Evolutionary conservation across 2,888 invertebrate species (phyloP).

Genomic region (Amaurobius ferox): DNA sequence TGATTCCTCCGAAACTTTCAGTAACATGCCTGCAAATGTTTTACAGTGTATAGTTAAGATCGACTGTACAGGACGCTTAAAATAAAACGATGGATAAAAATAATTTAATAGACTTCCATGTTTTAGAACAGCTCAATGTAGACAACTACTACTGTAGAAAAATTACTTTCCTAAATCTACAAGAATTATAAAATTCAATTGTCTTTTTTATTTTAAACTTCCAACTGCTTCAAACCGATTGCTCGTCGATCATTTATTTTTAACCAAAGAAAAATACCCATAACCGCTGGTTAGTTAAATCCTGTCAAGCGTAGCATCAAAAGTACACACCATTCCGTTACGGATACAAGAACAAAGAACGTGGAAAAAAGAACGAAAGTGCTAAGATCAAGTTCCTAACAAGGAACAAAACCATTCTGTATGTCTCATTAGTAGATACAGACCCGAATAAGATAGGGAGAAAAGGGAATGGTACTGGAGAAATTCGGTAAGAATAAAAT

Average conservation of each 20-base stretch:
- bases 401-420: constrained; percentile 48
- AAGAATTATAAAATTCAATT: too few relatives aligned
- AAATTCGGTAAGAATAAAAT: neutral
- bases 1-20: too few relatives aligned
- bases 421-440: constrained; percentile 57
- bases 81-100: too few relatives aligned
- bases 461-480: neutral
- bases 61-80: too few relatives aligned
- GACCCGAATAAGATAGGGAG: neutral
- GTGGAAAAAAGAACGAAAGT: constrained; percentile 15
- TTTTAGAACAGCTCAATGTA: too few relatives aligned
- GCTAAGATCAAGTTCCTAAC: constrained; percentile 43
- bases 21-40: too few relatives aligned
- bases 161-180: neutral
- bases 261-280: neutral
- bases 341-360: neutral
- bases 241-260: too few relatives aligned
- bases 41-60: too few relatives aligned
- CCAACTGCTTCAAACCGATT: too few relatives aligned
- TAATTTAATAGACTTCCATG: too few relatives aligned
- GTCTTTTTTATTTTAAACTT: too few relatives aligned
- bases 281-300: constrained; percentile 45
- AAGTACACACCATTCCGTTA: constrained; percentile 19
- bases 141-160: too few relatives aligned
- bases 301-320: constrained; percentile 16